Evolutionary conservation across 2,888 invertebrate species (phyloP).

Genomic region (Falcaria lacertinaria): DNA sequence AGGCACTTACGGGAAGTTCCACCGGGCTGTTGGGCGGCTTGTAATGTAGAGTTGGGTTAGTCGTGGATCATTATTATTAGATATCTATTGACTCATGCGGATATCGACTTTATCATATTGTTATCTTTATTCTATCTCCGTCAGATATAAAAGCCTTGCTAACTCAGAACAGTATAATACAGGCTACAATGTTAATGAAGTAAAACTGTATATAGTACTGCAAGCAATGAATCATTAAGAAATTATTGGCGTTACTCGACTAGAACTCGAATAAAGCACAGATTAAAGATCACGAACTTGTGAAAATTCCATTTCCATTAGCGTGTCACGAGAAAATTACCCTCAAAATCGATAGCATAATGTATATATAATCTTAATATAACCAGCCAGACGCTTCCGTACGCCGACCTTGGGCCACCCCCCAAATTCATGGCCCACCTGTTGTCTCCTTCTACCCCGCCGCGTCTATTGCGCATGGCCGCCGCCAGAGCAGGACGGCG

Average conservation of each 20-base stretch:
- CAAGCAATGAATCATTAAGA: too few species aligned
- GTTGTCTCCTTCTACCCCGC: slow-evolving; percentile 52
- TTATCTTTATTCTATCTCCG: too few species aligned
- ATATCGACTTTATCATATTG: too few species aligned
- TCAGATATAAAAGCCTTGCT: too few species aligned
- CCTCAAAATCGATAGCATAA: slow-evolving; percentile 58
- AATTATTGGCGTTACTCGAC: background rate
- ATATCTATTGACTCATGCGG: too few species aligned
- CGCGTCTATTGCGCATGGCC: slow-evolving; percentile 63
- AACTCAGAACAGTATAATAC: too few species aligned
- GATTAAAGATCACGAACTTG: background rate
- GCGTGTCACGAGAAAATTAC: slow-evolving; percentile 38
- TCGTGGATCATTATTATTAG: too few species aligned
- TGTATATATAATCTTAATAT: slow-evolving; percentile 63
- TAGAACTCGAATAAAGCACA: background rate
- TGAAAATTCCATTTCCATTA: slow-evolving; percentile 4
- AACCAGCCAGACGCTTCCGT: slow-evolving; percentile 73
- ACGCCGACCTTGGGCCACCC: slow-evolving; percentile 65
- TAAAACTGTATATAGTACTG: too few species aligned
- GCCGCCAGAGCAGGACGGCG: slow-evolving; percentile 52
- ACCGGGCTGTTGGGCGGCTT: background rate
- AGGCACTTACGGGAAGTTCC: background rate
- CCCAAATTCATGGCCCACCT: slow-evolving; percentile 55
- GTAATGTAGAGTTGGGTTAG: background rate
- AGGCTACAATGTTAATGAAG: too few species aligned